phyloP scores from a whole-genome alignment of 2,888 invertebrate genomes.

The Diogma glabrata region DNA sequence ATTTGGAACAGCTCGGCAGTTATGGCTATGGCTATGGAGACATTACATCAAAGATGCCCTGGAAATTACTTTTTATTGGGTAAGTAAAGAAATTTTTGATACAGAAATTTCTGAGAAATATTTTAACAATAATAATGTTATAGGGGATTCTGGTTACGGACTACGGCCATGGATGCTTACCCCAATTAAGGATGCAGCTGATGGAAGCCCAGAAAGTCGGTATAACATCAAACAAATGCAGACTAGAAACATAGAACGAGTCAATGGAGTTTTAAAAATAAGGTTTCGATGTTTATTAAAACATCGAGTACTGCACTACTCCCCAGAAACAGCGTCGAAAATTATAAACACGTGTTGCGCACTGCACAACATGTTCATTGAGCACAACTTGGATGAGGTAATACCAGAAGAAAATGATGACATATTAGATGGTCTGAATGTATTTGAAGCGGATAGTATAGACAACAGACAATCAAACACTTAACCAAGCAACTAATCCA shows the following conservation, averaged over 20 bases:
- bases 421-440: not conserved
- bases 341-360: not conserved
- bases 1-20: not conserved
- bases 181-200: not conserved
- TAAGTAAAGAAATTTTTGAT: not conserved
- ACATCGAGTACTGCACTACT: not conserved
- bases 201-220: not conserved
- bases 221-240: not conserved
- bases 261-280: not conserved
- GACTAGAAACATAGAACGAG: not conserved
- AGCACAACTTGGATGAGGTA: not conserved
- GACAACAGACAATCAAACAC: too few relatives aligned
- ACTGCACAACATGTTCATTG: not conserved
- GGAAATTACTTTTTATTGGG: not conserved
- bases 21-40: not conserved
- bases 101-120: too few relatives aligned
- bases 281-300: too few relatives aligned
- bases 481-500: too few relatives aligned
- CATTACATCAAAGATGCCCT: not conserved
- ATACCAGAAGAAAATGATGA: not conserved
- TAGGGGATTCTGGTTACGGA: not conserved
- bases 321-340: not conserved
- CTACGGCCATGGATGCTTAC: not conserved
- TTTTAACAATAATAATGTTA: too few relatives aligned
- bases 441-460: too few relatives aligned